Conservation (phyloP, 1,140 invertebrate species). For the Ceratitis capitata region DNA sequence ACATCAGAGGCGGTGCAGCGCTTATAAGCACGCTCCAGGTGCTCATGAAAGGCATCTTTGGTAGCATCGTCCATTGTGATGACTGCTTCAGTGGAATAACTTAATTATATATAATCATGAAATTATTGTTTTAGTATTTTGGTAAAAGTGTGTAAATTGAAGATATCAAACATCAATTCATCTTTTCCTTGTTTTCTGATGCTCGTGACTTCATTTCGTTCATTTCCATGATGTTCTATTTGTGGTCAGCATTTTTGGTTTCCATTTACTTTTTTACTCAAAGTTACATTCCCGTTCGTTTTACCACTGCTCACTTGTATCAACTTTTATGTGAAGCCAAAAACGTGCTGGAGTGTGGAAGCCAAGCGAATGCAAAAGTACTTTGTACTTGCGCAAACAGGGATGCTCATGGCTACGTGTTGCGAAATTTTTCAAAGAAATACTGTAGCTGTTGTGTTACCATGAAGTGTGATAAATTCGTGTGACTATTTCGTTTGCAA, state of each 20-base stretch:
- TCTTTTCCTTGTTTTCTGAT: neutral
- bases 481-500: neutral
- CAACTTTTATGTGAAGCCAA: conserved; percentile 7
- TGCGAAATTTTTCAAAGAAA: neutral
- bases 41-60: no score
- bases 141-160: neutral
- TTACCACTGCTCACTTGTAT: neutral
- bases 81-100: neutral
- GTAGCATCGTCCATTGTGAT: no score
- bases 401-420: neutral
- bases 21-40: no score
- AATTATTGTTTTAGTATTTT: neutral
- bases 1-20: no score
- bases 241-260: neutral
- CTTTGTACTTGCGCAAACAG: neutral
- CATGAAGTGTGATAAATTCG: neutral
- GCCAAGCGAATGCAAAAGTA: neutral
- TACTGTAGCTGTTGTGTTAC: neutral
- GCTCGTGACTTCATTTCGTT: neutral
- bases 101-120: no score
- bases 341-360: neutral
- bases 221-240: neutral
- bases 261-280: neutral
- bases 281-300: neutral
- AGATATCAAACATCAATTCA: neutral